A percentile compares a stretch with the other conserved stretches of the same genome.
phyloP scores from a whole-genome alignment of 1,140 invertebrate genomes.

The Bombus affinis region DNA sequence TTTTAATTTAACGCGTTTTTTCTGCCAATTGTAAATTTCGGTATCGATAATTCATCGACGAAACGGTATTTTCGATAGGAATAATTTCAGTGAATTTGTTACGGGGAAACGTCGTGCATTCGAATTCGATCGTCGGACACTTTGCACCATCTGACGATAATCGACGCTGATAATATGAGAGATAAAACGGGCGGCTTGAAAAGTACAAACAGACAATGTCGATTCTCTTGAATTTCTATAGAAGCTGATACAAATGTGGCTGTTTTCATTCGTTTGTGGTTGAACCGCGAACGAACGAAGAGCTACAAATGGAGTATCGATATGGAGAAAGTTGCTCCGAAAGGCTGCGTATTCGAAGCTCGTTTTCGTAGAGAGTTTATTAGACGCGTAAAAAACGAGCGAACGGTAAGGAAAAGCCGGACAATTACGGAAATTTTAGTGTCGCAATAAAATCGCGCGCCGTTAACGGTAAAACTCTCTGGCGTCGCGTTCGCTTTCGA shows the following conservation, averaged over 20 bases:
- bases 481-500: neutral
- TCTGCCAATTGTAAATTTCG: neutral
- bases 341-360: neutral
- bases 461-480: neutral
- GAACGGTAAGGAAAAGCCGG: neutral
- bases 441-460: slow-evolving; percentile 4
- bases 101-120: neutral
- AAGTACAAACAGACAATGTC: neutral
- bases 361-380: neutral
- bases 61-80: no score
- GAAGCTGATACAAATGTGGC: neutral
- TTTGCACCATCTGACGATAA: neutral
- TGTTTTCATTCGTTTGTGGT: neutral
- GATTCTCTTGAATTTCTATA: neutral
- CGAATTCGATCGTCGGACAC: neutral
- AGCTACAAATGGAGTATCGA: neutral
- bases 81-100: neutral
- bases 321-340: neutral
- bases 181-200: no score
- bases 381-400: no score
- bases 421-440: neutral
- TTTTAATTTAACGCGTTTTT: neutral
- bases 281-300: neutral
- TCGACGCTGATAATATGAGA: neutral
- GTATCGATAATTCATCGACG: neutral